These are phyloP conservation scores for Toxotes chatareus DNA, from an alignment of 2,113 vertebrate species.

Conservation along the genomic window DNA sequence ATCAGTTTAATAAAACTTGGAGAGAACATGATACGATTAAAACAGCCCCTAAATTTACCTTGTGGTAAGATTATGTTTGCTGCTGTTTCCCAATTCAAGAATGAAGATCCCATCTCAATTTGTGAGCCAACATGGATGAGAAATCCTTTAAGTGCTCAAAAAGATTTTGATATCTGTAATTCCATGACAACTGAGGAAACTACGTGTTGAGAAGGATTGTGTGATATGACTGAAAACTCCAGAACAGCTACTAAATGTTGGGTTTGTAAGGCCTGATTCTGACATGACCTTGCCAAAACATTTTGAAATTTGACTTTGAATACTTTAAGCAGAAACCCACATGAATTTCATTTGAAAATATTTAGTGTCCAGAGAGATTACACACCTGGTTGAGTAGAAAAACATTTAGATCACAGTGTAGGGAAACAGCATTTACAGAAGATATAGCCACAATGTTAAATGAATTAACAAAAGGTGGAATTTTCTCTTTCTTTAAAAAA, in stretches of 20 bases:
- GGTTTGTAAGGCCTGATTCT: neutral
- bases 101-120: neutral
- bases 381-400: neutral
- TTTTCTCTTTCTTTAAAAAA: neutral
- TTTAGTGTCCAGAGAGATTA: no score
- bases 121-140: neutral
- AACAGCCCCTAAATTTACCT: neutral
- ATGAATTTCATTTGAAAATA: neutral
- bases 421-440: neutral
- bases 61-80: neutral
- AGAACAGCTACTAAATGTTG: neutral
- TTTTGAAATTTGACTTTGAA: neutral
- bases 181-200: neutral
- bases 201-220: neutral
- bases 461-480: neutral
- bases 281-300: neutral
- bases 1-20: neutral
- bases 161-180: neutral
- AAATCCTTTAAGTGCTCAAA: neutral
- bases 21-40: neutral
- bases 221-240: neutral
- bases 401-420: neutral
- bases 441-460: neutral
- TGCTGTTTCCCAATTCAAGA: neutral
- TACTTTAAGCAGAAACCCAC: neutral